Percentiles rank a stretch among this genome's conserved stretches.
Evolutionary conservation across 1,140 invertebrate genomes (phyloP).

Genomic region (Vanessa atalanta): DNA sequence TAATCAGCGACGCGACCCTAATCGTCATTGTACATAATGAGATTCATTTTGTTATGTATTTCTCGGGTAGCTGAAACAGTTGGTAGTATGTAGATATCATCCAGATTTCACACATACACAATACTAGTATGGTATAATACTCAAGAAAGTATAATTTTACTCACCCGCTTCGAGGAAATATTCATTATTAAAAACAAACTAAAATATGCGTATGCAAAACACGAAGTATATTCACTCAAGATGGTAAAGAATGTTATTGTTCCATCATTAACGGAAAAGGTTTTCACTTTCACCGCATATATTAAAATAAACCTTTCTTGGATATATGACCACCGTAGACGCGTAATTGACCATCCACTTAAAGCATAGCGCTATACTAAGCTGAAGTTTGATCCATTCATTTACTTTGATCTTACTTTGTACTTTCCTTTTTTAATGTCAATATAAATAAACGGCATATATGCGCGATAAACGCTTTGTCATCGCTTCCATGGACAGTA

Average conservation of each 20-base stretch:
- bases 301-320: slow-evolving; percentile 20
- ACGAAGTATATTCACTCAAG: slow-evolving; percentile 7
- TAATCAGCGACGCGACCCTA: no score
- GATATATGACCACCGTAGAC: slow-evolving; percentile 16
- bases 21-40: no score
- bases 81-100: no score
- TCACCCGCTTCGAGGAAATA: background rate
- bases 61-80: no score
- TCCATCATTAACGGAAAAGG: slow-evolving; percentile 26
- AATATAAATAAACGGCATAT: background rate
- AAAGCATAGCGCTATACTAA: background rate
- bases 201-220: slow-evolving; percentile 10
- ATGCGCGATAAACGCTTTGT: background rate
- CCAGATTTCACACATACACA: no score
- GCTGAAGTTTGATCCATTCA: background rate
- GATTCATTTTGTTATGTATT: no score
- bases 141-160: background rate
- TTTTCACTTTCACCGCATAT: slow-evolving; percentile 33
- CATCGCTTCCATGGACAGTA: background rate
- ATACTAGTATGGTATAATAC: background rate
- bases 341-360: background rate
- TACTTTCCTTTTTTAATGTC: background rate
- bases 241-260: slow-evolving; percentile 31
- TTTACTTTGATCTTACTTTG: background rate
- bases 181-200: background rate